Evolutionary conservation across 2,797 vertebrate species (phyloP).

Genomic region (Strix occidentalis): DNA sequence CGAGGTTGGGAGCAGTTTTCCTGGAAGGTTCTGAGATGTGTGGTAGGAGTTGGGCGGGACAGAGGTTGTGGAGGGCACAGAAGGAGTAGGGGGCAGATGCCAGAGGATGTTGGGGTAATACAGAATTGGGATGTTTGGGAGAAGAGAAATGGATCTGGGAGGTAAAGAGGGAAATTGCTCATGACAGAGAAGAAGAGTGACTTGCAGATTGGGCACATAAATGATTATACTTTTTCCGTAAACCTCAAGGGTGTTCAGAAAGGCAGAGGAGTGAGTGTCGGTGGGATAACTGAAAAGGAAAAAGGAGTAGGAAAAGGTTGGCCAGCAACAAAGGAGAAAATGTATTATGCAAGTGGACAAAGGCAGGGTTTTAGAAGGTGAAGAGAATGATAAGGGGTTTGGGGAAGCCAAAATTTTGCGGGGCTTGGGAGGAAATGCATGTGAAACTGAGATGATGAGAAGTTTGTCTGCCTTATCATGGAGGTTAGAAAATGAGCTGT

Average conservation of each 20-base stretch:
- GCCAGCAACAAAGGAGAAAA: neutral
- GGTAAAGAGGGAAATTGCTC: neutral
- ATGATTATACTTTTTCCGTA: neutral
- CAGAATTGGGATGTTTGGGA: neutral
- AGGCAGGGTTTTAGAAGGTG: neutral
- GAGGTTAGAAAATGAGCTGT: neutral
- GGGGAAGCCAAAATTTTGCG: neutral
- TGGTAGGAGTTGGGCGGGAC: neutral
- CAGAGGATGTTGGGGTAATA: neutral
- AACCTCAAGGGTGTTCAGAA: neutral
- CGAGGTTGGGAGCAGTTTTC: rapidly evolving
- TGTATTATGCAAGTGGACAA: neutral
- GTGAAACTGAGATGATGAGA: neutral
- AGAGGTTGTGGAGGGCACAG: neutral
- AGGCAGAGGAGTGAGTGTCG: neutral
- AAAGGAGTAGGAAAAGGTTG: neutral
- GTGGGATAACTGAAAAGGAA: neutral
- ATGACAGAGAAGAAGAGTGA: neutral
- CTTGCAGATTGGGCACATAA: neutral
- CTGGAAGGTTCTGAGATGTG: neutral
- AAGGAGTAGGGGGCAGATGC: rapidly evolving
- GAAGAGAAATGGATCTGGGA: neutral
- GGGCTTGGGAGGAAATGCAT: neutral
- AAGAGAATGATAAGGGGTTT: neutral
- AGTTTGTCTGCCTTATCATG: neutral